phyloP scores from a whole-genome alignment of 2,113 vertebrate genomes.

The Bos taurus region DNA sequence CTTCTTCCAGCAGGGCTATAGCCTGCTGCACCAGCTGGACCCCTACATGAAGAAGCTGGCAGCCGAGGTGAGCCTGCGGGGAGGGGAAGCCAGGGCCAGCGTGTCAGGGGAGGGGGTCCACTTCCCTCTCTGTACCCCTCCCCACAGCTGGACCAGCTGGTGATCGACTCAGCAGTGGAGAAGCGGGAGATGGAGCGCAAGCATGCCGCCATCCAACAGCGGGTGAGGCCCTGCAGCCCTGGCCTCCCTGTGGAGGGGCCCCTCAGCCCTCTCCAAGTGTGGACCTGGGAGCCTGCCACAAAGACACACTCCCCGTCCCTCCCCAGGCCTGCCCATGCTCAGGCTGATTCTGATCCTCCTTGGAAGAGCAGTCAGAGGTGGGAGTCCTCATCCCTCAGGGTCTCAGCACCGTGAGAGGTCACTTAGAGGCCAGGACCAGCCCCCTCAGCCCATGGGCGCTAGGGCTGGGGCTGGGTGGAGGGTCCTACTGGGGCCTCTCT shows the following conservation, averaged over 20 bases:
- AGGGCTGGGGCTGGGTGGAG: background rate
- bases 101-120: background rate
- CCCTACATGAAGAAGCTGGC: constrained; percentile 98
- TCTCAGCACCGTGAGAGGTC: too few relatives aligned
- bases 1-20: constrained; percentile 96
- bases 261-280: background rate
- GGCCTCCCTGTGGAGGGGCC: rapidly evolving
- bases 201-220: constrained; percentile 94
- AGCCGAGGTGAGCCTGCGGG: constrained; percentile 87
- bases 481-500: background rate
- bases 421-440: background rate
- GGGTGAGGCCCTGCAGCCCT: constrained; percentile 81
- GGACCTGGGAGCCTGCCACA: too few relatives aligned
- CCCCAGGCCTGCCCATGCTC: background rate
- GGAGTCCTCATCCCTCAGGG: background rate
- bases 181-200: constrained; percentile 99
- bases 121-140: background rate
- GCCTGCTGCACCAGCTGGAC: constrained; percentile 92
- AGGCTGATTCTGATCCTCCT: background rate
- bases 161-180: constrained; percentile 96
- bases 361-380: background rate
- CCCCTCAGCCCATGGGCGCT: background rate
- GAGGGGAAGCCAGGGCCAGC: background rate
- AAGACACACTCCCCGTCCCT: background rate
- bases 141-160: constrained; percentile 94